Evolutionary conservation across 2,113 vertebrate genomes (phyloP), one percentile per base, ranked within the genome.

Genomic region (Anoplopoma fimbria): DNA sequence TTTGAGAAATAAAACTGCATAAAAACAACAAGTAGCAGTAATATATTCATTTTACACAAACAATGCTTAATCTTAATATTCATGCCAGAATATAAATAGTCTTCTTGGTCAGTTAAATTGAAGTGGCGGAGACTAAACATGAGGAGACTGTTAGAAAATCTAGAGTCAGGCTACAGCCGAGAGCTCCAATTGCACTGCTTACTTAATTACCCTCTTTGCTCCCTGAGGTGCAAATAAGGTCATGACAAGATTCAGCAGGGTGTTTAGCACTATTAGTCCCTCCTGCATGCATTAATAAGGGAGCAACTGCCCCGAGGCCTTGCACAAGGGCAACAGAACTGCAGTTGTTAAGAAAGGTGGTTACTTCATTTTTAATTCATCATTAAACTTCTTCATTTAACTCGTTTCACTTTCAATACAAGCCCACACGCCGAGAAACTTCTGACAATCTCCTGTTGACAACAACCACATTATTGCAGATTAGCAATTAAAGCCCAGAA

Each of bases 401-500:
- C 36, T 57, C 14, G 40, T 42, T 57, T 38, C 13, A 36, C 1
- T 33, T 60, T 62, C 33, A 51, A 53, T n/a, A 12, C 23, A 0
- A 19, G 25, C n/a, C 27, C 45, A 15, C 10, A 73, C 33, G 62
- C 21, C 21, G 69, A 33, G 34, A 78, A 71, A 65, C 8, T 23
- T 75, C 57, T 21, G 75, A 74, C 31, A 69, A 58, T 75, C 68
- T 62, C 23, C 27, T 58, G 64, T 69, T 75, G 70, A 84, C 78
- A 80, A n/a, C 68, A 77, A 63, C 64, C 60, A 65, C 69, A 83
- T 88, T 87, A 92, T 61, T 84, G 69, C 73, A 88, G 79, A 90
- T 94, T 90, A 91, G 85, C 87, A 88, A 77, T 89, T 90, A 88
- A 89, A 86, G 57, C 78, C 69, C 58, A 62, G 67, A 75, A 47